Evolutionary conservation across 2,113 vertebrate species (phyloP), one percentile per base, ranked within the genome.

Genomic region (Odontophorus gujanensis): DNA sequence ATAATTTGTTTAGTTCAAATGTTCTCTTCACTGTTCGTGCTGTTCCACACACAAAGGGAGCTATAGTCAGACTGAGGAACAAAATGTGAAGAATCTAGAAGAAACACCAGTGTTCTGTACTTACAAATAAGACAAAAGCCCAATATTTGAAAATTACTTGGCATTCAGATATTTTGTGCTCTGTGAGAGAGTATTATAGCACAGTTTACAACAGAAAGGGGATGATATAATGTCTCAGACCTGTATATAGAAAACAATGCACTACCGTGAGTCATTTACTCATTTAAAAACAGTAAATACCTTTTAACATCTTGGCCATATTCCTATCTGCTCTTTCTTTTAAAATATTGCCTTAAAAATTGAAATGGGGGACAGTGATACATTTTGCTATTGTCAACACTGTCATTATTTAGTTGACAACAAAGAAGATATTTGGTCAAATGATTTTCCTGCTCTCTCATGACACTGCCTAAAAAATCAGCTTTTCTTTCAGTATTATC

Each of bases 231-330:
- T 57, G 68, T 20, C 34, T 83, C 82, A 59, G 71, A 57, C 58
- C 48, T 78, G 16, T 68, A 28, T 19, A 69, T 0, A 0, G 63
- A 69, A 91, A 85, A 93, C 11, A 85, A 89, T 40, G 57, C 24
- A 72, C 62, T 91, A 71, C 36, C 92, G 58, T 30, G 22, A 85
- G 32, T 47, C 43, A 77, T 93, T 93, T 61, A 26, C 50, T 85
- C 47, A 90, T 80, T 92, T 82, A 93, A 85, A 94, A 90, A 65
- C 38, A 80, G 59, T 58, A 94, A 94, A 82, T 87, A 90, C 36
- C 25, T 73, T 87, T 82, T 79, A 84, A 89, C 43, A 53, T 26
- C 55, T 74, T 85, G 47, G 30, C 55, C 59, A 28, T 85, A 87
- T 67, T 89, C 51, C 43, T 69, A 90, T 80, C 55, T 90, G 61